Evolutionary conservation across 2,888 invertebrate genomes (phyloP), one percentile per base, ranked within the genome.

Genomic region (Didymodactylos carnosus): DNA sequence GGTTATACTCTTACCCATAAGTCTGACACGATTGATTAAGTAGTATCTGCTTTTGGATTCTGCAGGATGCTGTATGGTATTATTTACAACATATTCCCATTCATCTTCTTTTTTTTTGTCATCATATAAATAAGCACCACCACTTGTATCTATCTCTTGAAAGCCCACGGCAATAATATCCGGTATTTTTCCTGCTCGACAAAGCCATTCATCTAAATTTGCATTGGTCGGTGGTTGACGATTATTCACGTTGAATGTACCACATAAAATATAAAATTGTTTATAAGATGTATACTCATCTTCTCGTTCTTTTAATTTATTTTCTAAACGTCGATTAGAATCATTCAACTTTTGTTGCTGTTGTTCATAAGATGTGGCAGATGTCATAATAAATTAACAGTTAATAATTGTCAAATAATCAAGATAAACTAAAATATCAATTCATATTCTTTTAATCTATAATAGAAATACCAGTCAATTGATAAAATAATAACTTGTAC

Each of bases 111-210:
- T 79, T 72, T 82, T 81, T 92, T 94, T 87, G 98, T 89, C 78
- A 99, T 97, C 82, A 98, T 99, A 78, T 91, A 90, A 6, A 98
- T 97, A 86, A 94, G 98, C 78, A 99, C 85, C 85, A 99, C 98
- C 14, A 99, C 97, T 78, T 62, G 62, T 62, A 19, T 62, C 62
- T 5, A 98, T 95, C 86, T 98, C 98, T 84, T 98, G 93, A 85
- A 99, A 95, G 27, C 98, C 98, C 81, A 98, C 90, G 1, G 94
- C 95, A 85, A 90, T 97, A 76, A 98, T 90, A 84, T 98, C 98
- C 2, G 62, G 62, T 11, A 62, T 19, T 19, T 2, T n/a, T 23
- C 39, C 27, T 4, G 19, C 19, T 41, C 27, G 39, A 43, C 10
- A 19, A 11, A 74, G 13, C 74, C 74, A 74, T 62, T 71, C 27